Evolutionary conservation across 2,797 vertebrate species (phyloP).

Genomic region (Momotus momota): DNA sequence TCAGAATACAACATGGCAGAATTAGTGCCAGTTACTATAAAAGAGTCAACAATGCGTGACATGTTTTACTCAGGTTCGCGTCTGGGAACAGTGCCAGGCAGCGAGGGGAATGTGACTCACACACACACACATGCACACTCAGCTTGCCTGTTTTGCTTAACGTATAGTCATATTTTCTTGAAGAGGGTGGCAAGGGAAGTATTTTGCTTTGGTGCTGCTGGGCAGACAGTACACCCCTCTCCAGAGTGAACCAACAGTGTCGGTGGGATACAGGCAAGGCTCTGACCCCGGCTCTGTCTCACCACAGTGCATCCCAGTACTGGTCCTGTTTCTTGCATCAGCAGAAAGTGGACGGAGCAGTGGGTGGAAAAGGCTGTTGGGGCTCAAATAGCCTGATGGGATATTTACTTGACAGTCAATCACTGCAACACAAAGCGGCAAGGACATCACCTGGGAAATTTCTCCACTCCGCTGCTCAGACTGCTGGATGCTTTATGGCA

Average conservation of each 20-base stretch:
- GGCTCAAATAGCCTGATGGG: background rate
- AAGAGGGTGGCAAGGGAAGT: constrained; percentile 5
- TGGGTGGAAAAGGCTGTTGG: background rate
- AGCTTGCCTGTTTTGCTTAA: background rate
- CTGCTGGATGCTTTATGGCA: constrained; percentile 13
- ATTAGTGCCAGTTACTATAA: constrained; percentile 41
- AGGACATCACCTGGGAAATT: constrained; percentile 26
- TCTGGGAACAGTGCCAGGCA: constrained; percentile 52
- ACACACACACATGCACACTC: background rate
- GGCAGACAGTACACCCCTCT: background rate
- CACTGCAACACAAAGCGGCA: background rate
- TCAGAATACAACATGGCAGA: constrained; percentile 27
- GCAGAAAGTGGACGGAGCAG: background rate
- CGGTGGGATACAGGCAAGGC: background rate
- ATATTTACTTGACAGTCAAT: background rate
- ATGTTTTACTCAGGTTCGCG: constrained; percentile 47
- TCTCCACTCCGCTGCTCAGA: background rate
- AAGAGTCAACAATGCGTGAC: constrained; percentile 50
- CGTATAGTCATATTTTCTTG: background rate
- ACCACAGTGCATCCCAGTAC: background rate
- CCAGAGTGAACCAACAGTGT: fast-evolving
- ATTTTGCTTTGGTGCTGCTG: background rate
- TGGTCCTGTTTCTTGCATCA: background rate
- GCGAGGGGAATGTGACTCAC: background rate
- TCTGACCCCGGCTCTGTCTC: background rate